phyloP scores from a whole-genome alignment of 2,797 vertebrate species.

The Platalea minor region DNA sequence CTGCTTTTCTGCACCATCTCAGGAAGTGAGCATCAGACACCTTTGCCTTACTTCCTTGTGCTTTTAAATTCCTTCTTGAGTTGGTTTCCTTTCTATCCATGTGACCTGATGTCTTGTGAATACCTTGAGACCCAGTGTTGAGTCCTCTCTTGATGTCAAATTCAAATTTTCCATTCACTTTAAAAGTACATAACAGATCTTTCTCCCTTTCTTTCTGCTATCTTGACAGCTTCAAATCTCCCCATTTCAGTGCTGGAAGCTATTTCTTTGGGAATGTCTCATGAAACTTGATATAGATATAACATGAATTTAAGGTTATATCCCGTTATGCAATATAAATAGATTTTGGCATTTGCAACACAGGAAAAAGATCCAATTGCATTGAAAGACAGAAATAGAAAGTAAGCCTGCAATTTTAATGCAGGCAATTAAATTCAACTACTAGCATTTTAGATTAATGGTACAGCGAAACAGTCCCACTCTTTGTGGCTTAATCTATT shows the following conservation, averaged over 20 bases:
- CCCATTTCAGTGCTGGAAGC: neutral
- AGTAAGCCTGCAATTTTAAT: slow-evolving; percentile 4
- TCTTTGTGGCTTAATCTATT: neutral
- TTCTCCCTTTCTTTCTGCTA: neutral
- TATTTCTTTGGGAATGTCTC: neutral
- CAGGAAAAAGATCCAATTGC: neutral
- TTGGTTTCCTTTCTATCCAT: neutral
- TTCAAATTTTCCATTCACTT: neutral
- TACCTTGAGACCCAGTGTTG: neutral
- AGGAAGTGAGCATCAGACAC: neutral
- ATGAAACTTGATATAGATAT: neutral
- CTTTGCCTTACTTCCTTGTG: neutral
- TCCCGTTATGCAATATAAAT: neutral
- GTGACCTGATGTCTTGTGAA: neutral
- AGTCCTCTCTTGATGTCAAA: neutral
- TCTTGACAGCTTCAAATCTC: neutral
- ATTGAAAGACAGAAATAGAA: slow-evolving; percentile 17
- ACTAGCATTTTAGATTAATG: slow-evolving; percentile 28
- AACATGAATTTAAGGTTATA: neutral
- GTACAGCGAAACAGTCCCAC: neutral
- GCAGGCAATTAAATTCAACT: neutral
- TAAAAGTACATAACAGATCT: neutral
- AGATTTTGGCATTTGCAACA: neutral
- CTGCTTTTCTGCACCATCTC: neutral
- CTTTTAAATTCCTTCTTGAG: neutral